Evolutionary conservation across 2,888 invertebrate species (phyloP).

Genomic region (Brachyptera putata): DNA sequence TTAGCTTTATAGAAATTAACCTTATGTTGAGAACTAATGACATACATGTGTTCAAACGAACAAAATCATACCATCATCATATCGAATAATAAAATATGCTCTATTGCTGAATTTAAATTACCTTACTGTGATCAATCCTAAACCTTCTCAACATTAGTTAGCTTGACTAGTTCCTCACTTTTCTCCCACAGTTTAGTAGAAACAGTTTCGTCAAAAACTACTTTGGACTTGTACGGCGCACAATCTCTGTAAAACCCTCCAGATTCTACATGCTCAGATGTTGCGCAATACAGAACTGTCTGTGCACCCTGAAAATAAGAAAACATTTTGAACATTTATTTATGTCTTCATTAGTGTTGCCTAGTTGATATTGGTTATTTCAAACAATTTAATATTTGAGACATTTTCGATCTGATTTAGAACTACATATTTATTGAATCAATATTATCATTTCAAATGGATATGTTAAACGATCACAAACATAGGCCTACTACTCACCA

Average conservation of each 20-base stretch:
- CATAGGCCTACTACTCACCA: too few relatives aligned
- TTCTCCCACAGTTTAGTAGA: slow-evolving; percentile 66
- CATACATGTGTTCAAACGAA: slow-evolving; percentile 19
- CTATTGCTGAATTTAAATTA: not conserved
- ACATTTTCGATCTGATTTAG: too few relatives aligned
- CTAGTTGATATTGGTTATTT: too few relatives aligned
- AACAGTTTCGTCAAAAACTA: slow-evolving; percentile 57
- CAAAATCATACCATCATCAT: slow-evolving; percentile 21
- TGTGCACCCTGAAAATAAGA: slow-evolving; percentile 66
- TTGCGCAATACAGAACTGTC: slow-evolving; percentile 72
- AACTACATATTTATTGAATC: too few relatives aligned
- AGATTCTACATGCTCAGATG: slow-evolving; percentile 58
- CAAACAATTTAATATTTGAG: too few relatives aligned
- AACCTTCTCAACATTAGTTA: not conserved
- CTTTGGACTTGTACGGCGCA: slow-evolving; percentile 56
- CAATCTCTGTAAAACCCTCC: slow-evolving; percentile 76
- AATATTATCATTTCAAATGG: too few relatives aligned
- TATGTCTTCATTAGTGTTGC: too few relatives aligned
- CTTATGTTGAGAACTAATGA: slow-evolving; percentile 5
- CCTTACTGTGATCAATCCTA: slow-evolving; percentile 6
- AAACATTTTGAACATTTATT: too few relatives aligned
- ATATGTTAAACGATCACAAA: too few relatives aligned
- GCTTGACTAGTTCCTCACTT: slow-evolving; percentile 53
- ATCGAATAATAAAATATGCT: slow-evolving; percentile 22
- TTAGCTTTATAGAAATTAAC: slow-evolving; percentile 14